Base-by-base conservation (phyloP, 2,113 vertebrate genomes). In the Poeciliopsis prolifica region DNA sequence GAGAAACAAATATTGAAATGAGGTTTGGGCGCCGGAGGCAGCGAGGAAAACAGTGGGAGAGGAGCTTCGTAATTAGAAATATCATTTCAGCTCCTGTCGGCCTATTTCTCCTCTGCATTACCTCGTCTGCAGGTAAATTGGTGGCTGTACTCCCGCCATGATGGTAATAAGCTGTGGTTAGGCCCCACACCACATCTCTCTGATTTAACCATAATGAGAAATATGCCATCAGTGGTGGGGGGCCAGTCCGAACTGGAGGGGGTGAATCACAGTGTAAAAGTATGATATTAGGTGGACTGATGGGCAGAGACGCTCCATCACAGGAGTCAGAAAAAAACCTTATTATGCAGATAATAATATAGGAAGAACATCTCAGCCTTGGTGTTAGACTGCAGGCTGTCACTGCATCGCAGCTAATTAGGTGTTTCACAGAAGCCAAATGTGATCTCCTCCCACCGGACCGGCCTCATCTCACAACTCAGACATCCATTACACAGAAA, bases 131-230 rank as follows among this genome's bases (percentile, higher is more conserved):
- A 85, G 82, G 87, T 91, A 92, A 93, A 94, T 93, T 91, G 89
- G 91, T 86, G 85, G 85, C 88, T 85, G 89, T 88, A 80, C 85
- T 90, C 89, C 87, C 69, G 90, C 83, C 60, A 84, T 66, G 87
- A 86, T 44, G 70, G 84, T 94, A 93, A 95, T 93, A 90, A 94
- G 88, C 72, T 48, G 74, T 76, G 88, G 89, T 91, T 90, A 89
- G 91, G 86, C 77, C 82, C 83, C 78, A 84, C 83, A 90, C 87
- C 93, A 94, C 84, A 84, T 88, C 91, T 87, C 82, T 78, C 90
- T 93, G 86, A 93, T 94, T 94, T 90, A 87, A 84, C 84, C 77
- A 76, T 88, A 93, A 93, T 92, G 92, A 93, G 89, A 93, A 94
- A 92, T 88, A 89, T 91, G 89, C 92, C 89, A 90, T 89, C 85